These are phyloP conservation scores for Sarcophilus harrisii DNA, from an alignment of 2,797 vertebrate genomes.

Conservation along the genomic window DNA sequence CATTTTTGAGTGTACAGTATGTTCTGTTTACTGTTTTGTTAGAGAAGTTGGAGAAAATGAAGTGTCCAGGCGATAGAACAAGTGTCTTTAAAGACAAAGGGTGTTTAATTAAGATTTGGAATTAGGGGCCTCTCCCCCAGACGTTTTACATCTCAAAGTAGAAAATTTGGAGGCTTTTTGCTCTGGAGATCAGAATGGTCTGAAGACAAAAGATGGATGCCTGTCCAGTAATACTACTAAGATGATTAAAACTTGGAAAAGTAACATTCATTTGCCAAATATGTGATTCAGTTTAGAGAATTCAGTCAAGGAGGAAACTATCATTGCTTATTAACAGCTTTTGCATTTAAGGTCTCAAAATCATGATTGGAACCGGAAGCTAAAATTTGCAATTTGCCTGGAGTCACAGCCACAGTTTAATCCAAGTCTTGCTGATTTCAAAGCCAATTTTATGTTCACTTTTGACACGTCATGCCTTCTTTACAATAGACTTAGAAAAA, in stretches of 20 bases:
- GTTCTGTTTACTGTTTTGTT: background rate
- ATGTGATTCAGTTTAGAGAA: background rate
- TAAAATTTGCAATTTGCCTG: background rate
- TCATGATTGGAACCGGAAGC: background rate
- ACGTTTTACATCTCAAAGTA: background rate
- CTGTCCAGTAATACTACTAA: background rate
- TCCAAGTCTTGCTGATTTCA: background rate
- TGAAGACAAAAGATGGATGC: background rate
- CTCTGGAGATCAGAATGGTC: background rate
- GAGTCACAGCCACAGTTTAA: background rate
- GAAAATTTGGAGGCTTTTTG: background rate
- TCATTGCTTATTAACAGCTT: background rate
- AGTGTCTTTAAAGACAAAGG: background rate
- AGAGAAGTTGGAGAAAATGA: background rate
- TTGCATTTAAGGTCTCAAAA: background rate
- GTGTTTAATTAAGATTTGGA: background rate
- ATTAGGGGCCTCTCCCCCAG: background rate
- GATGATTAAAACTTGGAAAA: background rate
- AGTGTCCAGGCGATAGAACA: background rate
- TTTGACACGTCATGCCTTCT: background rate
- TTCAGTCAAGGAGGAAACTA: background rate
- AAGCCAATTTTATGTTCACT: background rate
- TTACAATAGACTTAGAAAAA: background rate
- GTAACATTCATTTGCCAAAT: background rate
- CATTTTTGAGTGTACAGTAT: background rate